Base-by-base conservation (phyloP, 2,113 vertebrate genomes). In the Dendropsophus ebraccatus region DNA sequence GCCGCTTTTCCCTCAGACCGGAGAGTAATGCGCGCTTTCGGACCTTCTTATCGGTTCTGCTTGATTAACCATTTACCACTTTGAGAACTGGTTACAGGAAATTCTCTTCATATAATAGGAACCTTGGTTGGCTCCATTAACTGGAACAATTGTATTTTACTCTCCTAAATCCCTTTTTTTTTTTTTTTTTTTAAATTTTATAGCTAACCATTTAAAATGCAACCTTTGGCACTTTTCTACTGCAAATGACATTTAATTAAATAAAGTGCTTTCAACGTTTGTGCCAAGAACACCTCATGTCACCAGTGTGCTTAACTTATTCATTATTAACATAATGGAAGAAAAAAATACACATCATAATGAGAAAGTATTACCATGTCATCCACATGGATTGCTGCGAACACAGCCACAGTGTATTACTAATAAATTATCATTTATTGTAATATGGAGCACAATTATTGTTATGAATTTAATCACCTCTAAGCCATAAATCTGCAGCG, bases 191-290 rank as follows among this genome's bases (percentile, higher is more conserved):
- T n/a, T n/a, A n/a, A n/a, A n/a, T n/a, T n/a, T n/a, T n/a, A n/a
- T 88, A 88, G 88, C 88, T 87, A 88, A 90, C 90, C 85, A 72
- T 74, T 83, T 87, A 90, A 89, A 93, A 87, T 81, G 80, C 87
- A 84, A 54, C 87, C 77, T 89, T 95, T 92, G 94, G 93, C 92
- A 93, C 89, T 69, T 93, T 94, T 93, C 90, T 90, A 88, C 87
- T 91, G 89, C 88, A 83, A 85, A 90, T 90, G 88, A 17, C 87
- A 37, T 91, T 90, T 94, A 93, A 94, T 95, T 94, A 93, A 93
- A 94, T 92, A 92, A 95, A 95, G 93, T 94, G 90, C 89, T 84
- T 88, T 81, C 77, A 69, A 72, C 50, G 72, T 81, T 78, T 83
- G 45, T 90, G 92, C 92, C 93, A 93, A 84, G 85, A 91, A 86